A percentile compares a stretch with the other conserved stretches of the same genome.
Conservation (phyloP, 2,113 vertebrate genomes). For the Cisticola juncidis region DNA sequence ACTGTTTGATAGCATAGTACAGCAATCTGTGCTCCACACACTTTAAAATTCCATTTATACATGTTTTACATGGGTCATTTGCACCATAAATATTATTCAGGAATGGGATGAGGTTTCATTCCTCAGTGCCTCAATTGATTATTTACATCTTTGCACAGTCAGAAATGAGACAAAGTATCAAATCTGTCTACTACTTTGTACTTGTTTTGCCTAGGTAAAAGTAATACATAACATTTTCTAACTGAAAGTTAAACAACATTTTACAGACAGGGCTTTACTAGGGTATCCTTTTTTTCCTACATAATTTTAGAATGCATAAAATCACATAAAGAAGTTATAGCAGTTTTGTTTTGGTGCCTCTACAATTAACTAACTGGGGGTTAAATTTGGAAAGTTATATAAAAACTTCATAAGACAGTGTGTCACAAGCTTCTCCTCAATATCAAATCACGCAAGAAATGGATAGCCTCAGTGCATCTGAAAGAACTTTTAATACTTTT, state of each 20-base stretch:
- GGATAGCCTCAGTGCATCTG: constrained; percentile 26
- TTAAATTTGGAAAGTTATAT: neutral
- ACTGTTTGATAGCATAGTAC: neutral
- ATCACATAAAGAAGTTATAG: neutral
- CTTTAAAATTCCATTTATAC: neutral
- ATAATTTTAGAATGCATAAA: neutral
- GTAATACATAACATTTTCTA: neutral
- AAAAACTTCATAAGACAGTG: constrained; percentile 32
- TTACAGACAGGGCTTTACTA: neutral
- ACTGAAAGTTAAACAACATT: neutral
- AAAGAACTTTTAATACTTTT: too few species aligned
- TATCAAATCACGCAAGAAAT: constrained; percentile 22
- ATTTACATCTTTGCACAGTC: neutral
- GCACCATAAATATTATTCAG: neutral
- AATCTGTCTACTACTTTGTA: neutral
- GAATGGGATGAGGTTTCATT: neutral
- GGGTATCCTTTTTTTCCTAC: neutral
- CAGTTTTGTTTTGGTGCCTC: neutral
- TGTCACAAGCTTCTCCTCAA: neutral
- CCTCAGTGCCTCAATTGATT: neutral
- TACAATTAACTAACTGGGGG: neutral
- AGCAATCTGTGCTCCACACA: neutral
- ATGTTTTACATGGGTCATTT: neutral
- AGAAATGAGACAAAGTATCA: neutral
- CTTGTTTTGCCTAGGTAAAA: neutral